phyloP scores from a whole-genome alignment of 2,888 invertebrate genomes.

The Mythimna loreyi region DNA sequence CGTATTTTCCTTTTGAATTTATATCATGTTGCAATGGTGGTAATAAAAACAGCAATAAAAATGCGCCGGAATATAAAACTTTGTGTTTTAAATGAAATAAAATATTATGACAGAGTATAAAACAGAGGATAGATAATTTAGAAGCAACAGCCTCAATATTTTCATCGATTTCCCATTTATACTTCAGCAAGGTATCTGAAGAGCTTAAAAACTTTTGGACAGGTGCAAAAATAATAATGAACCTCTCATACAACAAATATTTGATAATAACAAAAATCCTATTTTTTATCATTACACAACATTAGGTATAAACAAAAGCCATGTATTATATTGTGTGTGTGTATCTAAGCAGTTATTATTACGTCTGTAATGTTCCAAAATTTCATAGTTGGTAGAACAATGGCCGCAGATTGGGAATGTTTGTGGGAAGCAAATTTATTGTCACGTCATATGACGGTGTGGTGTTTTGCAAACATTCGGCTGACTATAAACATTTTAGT shows the following conservation, averaged over 20 bases:
- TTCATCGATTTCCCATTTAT: not conserved
- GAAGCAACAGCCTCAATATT: not conserved
- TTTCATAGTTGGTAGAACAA: slow-evolving; percentile 69
- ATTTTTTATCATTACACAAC: slow-evolving; percentile 24
- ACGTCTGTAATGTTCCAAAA: slow-evolving; percentile 61
- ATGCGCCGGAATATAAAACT: not conserved
- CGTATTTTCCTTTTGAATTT: not conserved
- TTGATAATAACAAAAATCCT: slow-evolving; percentile 11
- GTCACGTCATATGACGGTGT: slow-evolving; percentile 60
- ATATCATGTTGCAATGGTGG: not conserved
- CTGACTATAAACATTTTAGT: slow-evolving; percentile 60
- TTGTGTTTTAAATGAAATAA: not conserved
- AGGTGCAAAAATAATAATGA: not conserved
- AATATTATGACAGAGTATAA: not conserved
- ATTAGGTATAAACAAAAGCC: slow-evolving; percentile 35
- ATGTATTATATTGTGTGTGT: slow-evolving; percentile 29
- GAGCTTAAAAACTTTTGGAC: not conserved
- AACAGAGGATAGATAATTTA: not conserved
- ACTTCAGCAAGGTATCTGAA: not conserved
- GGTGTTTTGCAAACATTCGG: slow-evolving; percentile 69
- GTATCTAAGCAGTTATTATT: slow-evolving; percentile 46
- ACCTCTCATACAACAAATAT: not conserved
- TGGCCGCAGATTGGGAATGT: slow-evolving; percentile 63
- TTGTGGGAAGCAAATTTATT: slow-evolving; percentile 71
- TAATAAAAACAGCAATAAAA: not conserved